phyloP scores from a whole-genome alignment of 2,888 invertebrate species.

The Argyresthia albistria region DNA sequence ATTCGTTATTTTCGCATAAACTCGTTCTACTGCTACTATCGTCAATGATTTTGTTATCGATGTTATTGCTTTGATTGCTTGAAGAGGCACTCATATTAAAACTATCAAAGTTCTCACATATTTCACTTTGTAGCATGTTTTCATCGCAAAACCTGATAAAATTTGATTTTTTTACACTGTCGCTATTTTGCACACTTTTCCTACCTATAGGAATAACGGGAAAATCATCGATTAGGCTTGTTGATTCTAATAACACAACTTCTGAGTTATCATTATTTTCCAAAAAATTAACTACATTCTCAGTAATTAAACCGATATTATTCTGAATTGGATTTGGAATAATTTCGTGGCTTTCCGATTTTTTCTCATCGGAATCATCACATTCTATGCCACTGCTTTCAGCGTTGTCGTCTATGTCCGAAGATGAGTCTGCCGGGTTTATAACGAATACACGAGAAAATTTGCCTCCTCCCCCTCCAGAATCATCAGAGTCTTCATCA shows the following conservation, averaged over 20 bases:
- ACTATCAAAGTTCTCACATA: slow-evolving; percentile 56
- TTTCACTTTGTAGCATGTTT: slow-evolving; percentile 63
- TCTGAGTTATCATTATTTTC: slow-evolving; percentile 32
- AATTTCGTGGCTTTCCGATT: slow-evolving; percentile 55
- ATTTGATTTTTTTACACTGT: slow-evolving; percentile 28
- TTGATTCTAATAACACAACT: slow-evolving; percentile 46
- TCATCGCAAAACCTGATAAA: slow-evolving; percentile 50
- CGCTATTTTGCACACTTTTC: slow-evolving; percentile 31
- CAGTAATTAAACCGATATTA: slow-evolving; percentile 28
- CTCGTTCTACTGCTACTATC: slow-evolving; percentile 38
- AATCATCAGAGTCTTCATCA: slow-evolving; percentile 63
- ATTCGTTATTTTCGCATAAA: slow-evolving; percentile 45
- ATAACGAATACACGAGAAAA: slow-evolving; percentile 80
- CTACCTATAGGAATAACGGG: slow-evolving; percentile 35
- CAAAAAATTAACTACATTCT: slow-evolving; percentile 26
- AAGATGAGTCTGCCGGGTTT: slow-evolving; percentile 75
- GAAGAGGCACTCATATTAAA: slow-evolving; percentile 54
- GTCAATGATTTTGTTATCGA: slow-evolving; percentile 34
- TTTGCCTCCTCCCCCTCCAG: slow-evolving; percentile 68
- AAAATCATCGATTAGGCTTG: slow-evolving; percentile 48
- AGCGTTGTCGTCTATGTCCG: slow-evolving; percentile 73
- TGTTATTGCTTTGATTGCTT: slow-evolving; percentile 39
- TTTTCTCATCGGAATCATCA: slow-evolving; percentile 75
- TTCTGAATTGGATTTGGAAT: slow-evolving; percentile 41
- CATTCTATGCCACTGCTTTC: slow-evolving; percentile 74